Conservation (phyloP, 2,797 vertebrate genomes). For the Galaxias olidus region DNA sequence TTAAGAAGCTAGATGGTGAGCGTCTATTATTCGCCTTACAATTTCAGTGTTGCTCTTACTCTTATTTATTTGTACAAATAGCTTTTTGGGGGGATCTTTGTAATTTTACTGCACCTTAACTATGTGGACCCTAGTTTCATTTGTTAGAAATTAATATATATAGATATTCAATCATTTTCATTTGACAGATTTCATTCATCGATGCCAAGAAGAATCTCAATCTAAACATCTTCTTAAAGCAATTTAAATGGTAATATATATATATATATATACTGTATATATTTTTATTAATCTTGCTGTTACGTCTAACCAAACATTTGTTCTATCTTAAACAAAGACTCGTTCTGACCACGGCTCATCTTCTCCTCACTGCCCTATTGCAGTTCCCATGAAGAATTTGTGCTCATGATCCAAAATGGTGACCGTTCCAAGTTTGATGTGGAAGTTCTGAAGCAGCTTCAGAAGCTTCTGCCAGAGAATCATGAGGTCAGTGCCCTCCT, state of each 20-base stretch:
- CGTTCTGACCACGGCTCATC: not conserved
- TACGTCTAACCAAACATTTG: no score
- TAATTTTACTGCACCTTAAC: no score
- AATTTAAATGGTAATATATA: constrained; percentile 85
- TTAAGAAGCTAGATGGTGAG: no score
- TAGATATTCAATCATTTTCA: not conserved
- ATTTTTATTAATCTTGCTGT: no score
- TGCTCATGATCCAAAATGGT: constrained; percentile 77
- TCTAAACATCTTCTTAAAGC: constrained; percentile 92
- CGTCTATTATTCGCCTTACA: no score
- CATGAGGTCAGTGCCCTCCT: constrained; percentile 77
- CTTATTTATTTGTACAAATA: no score
- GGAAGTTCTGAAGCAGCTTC: constrained; percentile 85
- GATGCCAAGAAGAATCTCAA: constrained; percentile 88
- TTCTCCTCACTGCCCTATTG: constrained; percentile 2
- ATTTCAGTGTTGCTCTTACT: no score
- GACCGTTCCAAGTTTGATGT: constrained; percentile 83
- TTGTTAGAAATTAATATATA: not conserved
- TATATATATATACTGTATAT: no score
- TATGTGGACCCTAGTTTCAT: no score
- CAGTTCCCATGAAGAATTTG: constrained; percentile 83
- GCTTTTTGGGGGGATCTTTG: no score
- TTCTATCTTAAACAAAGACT: not conserved
- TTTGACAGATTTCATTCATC: constrained; percentile 85
- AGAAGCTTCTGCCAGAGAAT: constrained; percentile 87